These are phyloP conservation scores for Acleris laterana DNA, from an alignment of 2,888 invertebrate genomes.

Conservation along the genomic window DNA sequence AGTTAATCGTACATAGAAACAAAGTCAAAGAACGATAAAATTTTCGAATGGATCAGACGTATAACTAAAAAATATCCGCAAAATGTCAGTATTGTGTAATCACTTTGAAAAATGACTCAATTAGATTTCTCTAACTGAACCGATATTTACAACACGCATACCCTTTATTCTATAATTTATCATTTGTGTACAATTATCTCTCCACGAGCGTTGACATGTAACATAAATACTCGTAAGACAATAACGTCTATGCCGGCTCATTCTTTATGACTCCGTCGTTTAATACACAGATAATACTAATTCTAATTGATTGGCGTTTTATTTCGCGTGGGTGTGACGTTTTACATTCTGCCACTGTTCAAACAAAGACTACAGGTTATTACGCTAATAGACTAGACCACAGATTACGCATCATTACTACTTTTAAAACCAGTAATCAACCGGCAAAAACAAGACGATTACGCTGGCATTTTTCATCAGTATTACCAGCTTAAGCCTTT, in stretches of 20 bases:
- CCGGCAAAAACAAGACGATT: slow-evolving; percentile 37
- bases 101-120: no score
- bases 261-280: slow-evolving; percentile 52
- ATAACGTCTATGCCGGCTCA: slow-evolving; percentile 54
- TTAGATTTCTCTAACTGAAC: not conserved
- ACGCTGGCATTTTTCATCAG: slow-evolving; percentile 23
- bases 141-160: not conserved
- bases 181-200: not conserved
- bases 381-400: slow-evolving; percentile 37
- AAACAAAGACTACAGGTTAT: slow-evolving; percentile 53
- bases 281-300: slow-evolving; percentile 55
- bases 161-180: not conserved
- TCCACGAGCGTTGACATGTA: slow-evolving; percentile 44
- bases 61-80: no score
- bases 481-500: not conserved
- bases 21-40: no score
- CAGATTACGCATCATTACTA: slow-evolving; percentile 45
- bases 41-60: no score
- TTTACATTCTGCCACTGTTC: slow-evolving; percentile 61
- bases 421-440: slow-evolving; percentile 46
- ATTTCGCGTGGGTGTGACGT: slow-evolving; percentile 65
- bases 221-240: slow-evolving; percentile 69
- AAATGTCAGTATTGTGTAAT: no score
- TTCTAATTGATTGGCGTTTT: slow-evolving; percentile 65
- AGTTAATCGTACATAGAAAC: no score